Conservation (phyloP, 2,888 invertebrate species). For the Orthonychiurus folsomi region DNA sequence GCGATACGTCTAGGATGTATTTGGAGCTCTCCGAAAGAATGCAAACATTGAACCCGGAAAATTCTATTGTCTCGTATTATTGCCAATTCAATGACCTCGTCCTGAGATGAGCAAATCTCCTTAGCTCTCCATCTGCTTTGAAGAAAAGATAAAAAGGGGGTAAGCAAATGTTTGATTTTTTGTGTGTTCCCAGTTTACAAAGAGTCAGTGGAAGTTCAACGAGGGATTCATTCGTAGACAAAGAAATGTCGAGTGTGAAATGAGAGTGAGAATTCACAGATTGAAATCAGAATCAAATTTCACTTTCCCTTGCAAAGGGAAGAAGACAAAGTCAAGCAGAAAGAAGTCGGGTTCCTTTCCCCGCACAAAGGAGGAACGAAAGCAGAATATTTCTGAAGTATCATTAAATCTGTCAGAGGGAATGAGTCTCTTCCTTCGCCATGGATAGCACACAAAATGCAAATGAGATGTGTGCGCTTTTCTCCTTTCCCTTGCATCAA, state of each 20-base stretch:
- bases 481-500: background rate
- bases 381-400: background rate
- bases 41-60: too few species aligned
- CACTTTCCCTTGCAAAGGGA: background rate
- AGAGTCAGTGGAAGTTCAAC: too few species aligned
- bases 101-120: background rate
- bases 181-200: too few species aligned
- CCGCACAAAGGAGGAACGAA: background rate
- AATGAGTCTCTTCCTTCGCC: background rate
- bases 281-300: background rate
- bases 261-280: conserved; percentile 1
- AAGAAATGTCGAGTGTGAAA: background rate
- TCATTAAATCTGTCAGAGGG: background rate
- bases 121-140: background rate
- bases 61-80: too few species aligned
- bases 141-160: too few species aligned
- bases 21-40: too few species aligned
- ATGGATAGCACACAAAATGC: background rate
- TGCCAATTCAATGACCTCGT: too few species aligned
- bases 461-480: background rate
- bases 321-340: background rate
- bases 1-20: too few species aligned
- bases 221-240: too few species aligned
- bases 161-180: background rate
- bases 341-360: too few species aligned